Percentiles rank a stretch among this genome's conserved stretches.
Conservation (phyloP, 1,140 invertebrate species). For the Melanaphis sacchari region DNA sequence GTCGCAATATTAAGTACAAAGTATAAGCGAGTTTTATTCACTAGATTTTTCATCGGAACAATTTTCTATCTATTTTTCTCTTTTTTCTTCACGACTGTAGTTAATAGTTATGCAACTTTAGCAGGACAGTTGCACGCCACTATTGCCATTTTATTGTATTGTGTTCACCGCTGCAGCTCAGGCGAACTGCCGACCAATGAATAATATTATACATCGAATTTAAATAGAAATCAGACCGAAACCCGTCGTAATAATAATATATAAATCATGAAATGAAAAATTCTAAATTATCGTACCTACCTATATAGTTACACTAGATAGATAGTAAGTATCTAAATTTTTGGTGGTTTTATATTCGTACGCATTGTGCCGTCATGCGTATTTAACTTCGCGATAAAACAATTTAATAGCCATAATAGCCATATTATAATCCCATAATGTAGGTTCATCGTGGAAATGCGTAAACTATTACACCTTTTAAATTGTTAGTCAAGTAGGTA, state of each 20-base stretch:
- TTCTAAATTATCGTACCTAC: neutral
- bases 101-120: neutral
- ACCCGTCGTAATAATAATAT: neutral
- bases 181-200: neutral
- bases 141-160: neutral
- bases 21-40: neutral
- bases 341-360: neutral
- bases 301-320: neutral
- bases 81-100: neutral
- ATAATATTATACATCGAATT: neutral
- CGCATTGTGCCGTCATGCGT: neutral
- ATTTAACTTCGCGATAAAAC: neutral
- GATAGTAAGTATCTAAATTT: neutral
- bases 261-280: neutral
- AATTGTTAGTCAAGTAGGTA: neutral
- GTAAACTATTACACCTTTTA: neutral
- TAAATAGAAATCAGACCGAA: constrained; percentile 17
- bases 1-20: neutral
- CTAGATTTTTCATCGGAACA: neutral
- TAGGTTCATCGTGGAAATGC: neutral
- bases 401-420: neutral
- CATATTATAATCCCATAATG: neutral
- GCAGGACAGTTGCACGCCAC: neutral
- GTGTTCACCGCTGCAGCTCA: too few species aligned
- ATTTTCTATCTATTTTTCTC: neutral